A percentile compares a stretch with the other conserved stretches of the same genome.
phyloP scores from a whole-genome alignment of 2,797 vertebrate genomes.

The Sternarchorhynchus goeldii region DNA sequence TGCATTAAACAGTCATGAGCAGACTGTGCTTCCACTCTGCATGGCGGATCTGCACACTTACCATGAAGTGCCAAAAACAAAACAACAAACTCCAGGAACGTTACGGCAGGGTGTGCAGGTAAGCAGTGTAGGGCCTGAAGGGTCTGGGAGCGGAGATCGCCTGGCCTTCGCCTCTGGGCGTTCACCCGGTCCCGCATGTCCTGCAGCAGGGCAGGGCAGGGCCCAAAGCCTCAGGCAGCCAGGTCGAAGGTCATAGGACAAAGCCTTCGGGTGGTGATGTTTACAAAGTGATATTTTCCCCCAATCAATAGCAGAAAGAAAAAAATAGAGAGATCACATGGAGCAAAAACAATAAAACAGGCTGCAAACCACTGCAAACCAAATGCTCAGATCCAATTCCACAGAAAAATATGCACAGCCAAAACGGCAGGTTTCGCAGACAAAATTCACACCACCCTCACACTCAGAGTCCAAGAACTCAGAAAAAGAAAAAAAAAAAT shows the following conservation, averaged over 20 bases:
- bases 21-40: slow-evolving; percentile 48
- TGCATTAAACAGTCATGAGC: slow-evolving; percentile 39
- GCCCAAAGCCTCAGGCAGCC: slow-evolving; percentile 13
- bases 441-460: not conserved
- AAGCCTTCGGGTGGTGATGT: not conserved
- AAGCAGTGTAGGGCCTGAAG: slow-evolving; percentile 4
- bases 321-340: not conserved
- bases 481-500: not conserved
- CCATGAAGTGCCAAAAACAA: slow-evolving; percentile 20
- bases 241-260: slow-evolving; percentile 7
- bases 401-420: slow-evolving; percentile 2
- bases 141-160: not conserved
- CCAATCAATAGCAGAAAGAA: not conserved
- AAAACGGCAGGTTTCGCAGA: not conserved
- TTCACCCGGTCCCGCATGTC: not conserved
- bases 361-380: slow-evolving; percentile 23
- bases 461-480: not conserved
- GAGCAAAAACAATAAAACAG: slow-evolving; percentile 19
- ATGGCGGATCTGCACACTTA: slow-evolving; percentile 36
- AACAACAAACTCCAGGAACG: no score
- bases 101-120: not conserved
- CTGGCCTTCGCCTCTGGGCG: not conserved
- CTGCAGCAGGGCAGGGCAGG: not conserved
- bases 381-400: not conserved
- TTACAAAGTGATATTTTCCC: not conserved